phyloP scores from a whole-genome alignment of 2,888 invertebrate species.

The Platycheirus rosarum region DNA sequence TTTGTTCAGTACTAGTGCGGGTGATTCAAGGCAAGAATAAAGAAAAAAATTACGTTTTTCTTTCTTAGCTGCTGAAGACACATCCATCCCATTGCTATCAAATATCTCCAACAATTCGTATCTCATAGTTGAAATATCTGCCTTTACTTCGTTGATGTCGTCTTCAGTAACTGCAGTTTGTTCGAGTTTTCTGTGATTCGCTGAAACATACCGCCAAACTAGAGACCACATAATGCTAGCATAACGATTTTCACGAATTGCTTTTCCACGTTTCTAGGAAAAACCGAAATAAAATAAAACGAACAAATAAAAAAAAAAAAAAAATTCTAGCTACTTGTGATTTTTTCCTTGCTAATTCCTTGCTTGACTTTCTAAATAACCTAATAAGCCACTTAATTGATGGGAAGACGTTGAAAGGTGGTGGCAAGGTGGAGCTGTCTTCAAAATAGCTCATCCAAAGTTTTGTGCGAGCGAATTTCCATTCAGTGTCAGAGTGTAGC shows the following conservation, averaged over 20 bases:
- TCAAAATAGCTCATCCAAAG: constrained; percentile 99
- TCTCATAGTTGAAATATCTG: constrained; percentile 95
- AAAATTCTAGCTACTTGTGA: constrained; percentile 78
- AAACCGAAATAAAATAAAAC: not conserved
- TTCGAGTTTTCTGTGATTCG: constrained; percentile 92
- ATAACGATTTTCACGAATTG: constrained; percentile 88
- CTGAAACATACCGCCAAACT: constrained; percentile 95
- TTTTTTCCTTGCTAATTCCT: constrained; percentile 81
- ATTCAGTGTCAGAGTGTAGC: constrained; percentile 97
- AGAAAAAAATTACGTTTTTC: constrained; percentile 91
- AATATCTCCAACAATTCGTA: constrained; percentile 96
- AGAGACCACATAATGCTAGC: constrained; percentile 93
- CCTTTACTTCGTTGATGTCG: constrained; percentile 96
- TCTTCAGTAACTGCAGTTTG: constrained; percentile 95
- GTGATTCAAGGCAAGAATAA: too few species aligned
- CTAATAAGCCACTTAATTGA: constrained; percentile 91
- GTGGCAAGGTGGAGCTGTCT: constrained; percentile 93
- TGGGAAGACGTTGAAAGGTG: constrained; percentile 96
- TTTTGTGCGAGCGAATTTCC: constrained; percentile 97
- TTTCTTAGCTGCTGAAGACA: constrained; percentile 88
- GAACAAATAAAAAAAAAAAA: not conserved
- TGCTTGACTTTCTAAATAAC: constrained; percentile 85
- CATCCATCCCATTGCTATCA: constrained; percentile 93
- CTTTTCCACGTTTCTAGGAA: constrained; percentile 84
- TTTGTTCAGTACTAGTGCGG: too few species aligned